Percentiles rank a stretch among this genome's conserved stretches.
phyloP scores from a whole-genome alignment of 2,797 vertebrate species.

The Catharus ustulatus region DNA sequence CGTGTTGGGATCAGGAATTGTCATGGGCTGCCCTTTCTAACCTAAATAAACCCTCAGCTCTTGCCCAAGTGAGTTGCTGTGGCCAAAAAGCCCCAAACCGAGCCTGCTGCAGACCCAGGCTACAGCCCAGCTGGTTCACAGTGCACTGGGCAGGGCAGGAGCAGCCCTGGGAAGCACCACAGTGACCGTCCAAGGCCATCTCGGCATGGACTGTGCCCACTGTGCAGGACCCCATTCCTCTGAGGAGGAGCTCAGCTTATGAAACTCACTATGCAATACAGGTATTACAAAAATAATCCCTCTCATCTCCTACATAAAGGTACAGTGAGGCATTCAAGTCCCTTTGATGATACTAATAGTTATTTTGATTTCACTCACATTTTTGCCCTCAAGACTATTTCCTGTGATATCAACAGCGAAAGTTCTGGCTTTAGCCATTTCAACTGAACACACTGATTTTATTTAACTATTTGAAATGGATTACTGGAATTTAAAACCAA shows the following conservation, averaged over 20 bases:
- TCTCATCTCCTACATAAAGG: constrained; percentile 53
- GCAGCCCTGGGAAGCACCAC: neutral
- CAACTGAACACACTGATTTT: constrained; percentile 61
- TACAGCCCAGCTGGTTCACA: rapidly evolving
- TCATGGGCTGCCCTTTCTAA: neutral
- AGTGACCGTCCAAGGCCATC: neutral
- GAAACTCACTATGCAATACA: neutral
- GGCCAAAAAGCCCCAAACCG: neutral
- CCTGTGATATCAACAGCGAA: constrained; percentile 66
- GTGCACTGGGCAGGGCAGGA: neutral
- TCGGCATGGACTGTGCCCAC: neutral
- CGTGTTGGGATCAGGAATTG: rapidly evolving
- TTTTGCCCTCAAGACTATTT: constrained; percentile 70
- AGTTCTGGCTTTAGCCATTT: constrained; percentile 73
- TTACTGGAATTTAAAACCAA: constrained; percentile 77
- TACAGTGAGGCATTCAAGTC: constrained; percentile 24
- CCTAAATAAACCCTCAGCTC: neutral
- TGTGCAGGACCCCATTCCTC: neutral
- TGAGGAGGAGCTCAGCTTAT: neutral
- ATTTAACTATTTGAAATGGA: constrained; percentile 72
- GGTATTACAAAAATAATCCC: neutral
- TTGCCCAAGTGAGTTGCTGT: neutral
- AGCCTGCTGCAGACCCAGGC: rapidly evolving
- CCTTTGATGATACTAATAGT: constrained; percentile 69
- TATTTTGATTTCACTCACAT: constrained; percentile 69